Conservation (phyloP, 2,888 invertebrate species). For the Gari tellinella region DNA sequence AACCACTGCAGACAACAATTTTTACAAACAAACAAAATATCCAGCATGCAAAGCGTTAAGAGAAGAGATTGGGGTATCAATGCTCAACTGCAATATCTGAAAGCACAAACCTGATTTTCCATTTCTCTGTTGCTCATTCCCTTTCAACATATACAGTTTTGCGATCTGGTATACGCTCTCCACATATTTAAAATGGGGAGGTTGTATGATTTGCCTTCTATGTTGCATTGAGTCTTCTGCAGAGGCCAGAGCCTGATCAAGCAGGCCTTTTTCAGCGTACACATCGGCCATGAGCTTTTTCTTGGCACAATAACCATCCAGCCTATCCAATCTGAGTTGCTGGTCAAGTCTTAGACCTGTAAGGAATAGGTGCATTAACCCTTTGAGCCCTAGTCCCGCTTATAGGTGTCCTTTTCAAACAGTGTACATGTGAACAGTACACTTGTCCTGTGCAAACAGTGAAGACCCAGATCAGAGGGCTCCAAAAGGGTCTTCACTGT, state of each 20-base stretch:
- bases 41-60: too few species aligned
- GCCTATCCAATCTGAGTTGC: slow-evolving; percentile 39
- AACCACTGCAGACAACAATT: too few species aligned
- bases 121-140: slow-evolving; percentile 17
- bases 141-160: slow-evolving; percentile 43
- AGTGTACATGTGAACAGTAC: too few species aligned
- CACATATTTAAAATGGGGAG: slow-evolving; percentile 48
- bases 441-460: too few species aligned
- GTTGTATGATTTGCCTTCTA: slow-evolving; percentile 44
- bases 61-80: too few species aligned
- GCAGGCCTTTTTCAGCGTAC: slow-evolving; percentile 33
- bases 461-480: too few species aligned
- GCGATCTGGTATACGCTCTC: slow-evolving; percentile 54
- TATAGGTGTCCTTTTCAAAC: too few species aligned
- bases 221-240: slow-evolving; percentile 32
- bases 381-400: too few species aligned
- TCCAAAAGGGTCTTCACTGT: too few species aligned
- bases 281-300: slow-evolving; percentile 45
- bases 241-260: slow-evolving; percentile 31
- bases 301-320: slow-evolving; percentile 44
- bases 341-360: slow-evolving; percentile 48
- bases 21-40: too few species aligned
- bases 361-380: neutral
- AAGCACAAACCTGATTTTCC: slow-evolving; percentile 24
- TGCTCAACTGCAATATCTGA: too few species aligned